Evolutionary conservation across 2,797 vertebrate genomes (phyloP), one percentile per base, ranked within the genome.

Genomic region (Tachyglossus aculeatus): DNA sequence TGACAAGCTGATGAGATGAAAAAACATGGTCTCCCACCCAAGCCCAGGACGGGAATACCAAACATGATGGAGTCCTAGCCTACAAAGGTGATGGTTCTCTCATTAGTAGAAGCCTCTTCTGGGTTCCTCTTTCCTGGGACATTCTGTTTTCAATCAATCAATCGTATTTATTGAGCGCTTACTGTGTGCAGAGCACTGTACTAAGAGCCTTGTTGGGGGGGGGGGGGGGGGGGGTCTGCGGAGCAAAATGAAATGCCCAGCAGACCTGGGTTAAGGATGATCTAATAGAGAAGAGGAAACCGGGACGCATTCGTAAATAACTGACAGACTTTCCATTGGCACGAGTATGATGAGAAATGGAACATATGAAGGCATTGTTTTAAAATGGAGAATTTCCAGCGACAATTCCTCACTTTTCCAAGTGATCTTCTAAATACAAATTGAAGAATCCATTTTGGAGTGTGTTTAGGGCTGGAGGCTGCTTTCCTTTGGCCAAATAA

Each of bases 1-100:
- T 45, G 59, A 64, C 14, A 78, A 44, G 47, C 72, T 63, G 25
- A 40, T 39, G 15, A 77, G 58, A 22, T 0, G 0, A 19, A 47
- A 19, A 32, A n/a, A n/a, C n/a, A n/a, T n/a, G n/a, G 9, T 70
- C 74, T 77, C 37, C 78, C 5, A 29, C 13, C 24, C 41, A 27
- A 54, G 54, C 31, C 7, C 36, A 18, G 15, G 4, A 2, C 27
- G 16, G 31, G 29, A 15, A 37, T 40, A 36, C 14, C 11, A 11
- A 33, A 40, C 18, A 36, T 64, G 52, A n/a, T 40, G 31, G 74
- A 58, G 5, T 6, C 33, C 38, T 47, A 9, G 10, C 6, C 31
- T 53, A 18, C 24, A 61, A 2, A n/a, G n/a, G n/a, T n/a, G n/a
- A n/a, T n/a, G n/a, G n/a, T n/a, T n/a, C n/a, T n/a, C n/a, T n/a